Conservation (phyloP, 2,888 invertebrate species). For the Drosophila incognita region DNA sequence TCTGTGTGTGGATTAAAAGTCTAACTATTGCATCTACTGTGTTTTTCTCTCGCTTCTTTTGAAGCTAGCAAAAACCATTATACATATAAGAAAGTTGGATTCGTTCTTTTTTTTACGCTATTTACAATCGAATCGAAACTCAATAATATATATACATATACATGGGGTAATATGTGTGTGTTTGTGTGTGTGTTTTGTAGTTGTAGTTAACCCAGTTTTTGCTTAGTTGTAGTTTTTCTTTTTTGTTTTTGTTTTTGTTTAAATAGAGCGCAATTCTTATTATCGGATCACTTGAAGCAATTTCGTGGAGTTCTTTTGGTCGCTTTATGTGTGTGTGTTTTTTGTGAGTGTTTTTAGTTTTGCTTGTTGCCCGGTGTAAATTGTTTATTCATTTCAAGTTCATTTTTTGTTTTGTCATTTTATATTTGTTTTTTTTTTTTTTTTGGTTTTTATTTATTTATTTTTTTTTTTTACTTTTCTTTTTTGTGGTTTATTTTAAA, state of each 20-base stretch:
- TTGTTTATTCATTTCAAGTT: slow-evolving; percentile 46
- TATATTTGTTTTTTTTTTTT: slow-evolving; percentile 20
- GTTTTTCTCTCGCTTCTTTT: slow-evolving; percentile 30
- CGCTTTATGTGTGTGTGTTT: slow-evolving; percentile 36
- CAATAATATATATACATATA: slow-evolving; percentile 65
- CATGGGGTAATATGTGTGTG: slow-evolving; percentile 53
- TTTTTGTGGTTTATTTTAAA: slow-evolving; percentile 47
- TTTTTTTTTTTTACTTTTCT: slow-evolving; percentile 15
- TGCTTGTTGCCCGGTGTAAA: slow-evolving; percentile 47
- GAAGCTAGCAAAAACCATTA: slow-evolving; percentile 49
- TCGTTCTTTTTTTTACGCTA: slow-evolving; percentile 43
- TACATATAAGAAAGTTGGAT: slow-evolving; percentile 32
- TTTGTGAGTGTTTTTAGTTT: slow-evolving; percentile 13
- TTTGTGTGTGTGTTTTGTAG: slow-evolving; percentile 23
- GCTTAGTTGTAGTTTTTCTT: slow-evolving; percentile 51
- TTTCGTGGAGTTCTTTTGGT: slow-evolving; percentile 66
- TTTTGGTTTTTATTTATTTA: slow-evolving; percentile 22
- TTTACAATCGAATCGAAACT: slow-evolving; percentile 69
- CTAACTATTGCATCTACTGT: slow-evolving; percentile 42
- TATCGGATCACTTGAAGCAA: slow-evolving; percentile 80
- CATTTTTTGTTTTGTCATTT: slow-evolving; percentile 11
- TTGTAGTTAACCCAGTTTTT: slow-evolving; percentile 48
- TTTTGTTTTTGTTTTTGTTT: slow-evolving; percentile 28
- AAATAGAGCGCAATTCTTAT: slow-evolving; percentile 69
- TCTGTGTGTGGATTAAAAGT: slow-evolving; percentile 23